These are phyloP conservation scores for Anguilla japonica DNA, from an alignment of 2,113 vertebrate genomes.

Conservation along the genomic window DNA sequence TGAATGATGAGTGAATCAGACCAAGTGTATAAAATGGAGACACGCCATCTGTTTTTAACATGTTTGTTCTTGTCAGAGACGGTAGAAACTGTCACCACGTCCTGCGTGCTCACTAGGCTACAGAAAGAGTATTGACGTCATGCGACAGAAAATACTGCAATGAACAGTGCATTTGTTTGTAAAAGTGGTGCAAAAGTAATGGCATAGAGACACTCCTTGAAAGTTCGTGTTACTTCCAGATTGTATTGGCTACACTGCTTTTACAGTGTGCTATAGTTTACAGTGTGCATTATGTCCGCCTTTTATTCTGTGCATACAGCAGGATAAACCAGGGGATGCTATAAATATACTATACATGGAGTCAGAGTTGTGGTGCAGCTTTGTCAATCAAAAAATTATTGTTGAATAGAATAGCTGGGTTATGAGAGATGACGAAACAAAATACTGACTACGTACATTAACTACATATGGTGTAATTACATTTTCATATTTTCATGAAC, in stretches of 20 bases:
- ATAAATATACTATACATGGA: background rate
- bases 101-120: background rate
- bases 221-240: background rate
- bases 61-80: background rate
- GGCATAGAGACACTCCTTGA: background rate
- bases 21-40: background rate
- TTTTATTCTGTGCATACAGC: background rate
- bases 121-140: background rate
- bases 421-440: background rate
- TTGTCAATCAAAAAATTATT: background rate
- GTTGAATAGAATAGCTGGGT: background rate
- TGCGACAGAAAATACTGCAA: background rate
- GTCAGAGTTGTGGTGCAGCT: background rate
- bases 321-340: background rate
- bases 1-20: slow-evolving; percentile 18
- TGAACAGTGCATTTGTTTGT: background rate
- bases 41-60: slow-evolving; percentile 13
- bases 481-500: background rate
- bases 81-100: background rate
- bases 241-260: background rate
- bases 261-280: background rate
- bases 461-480: background rate
- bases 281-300: background rate
- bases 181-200: background rate
- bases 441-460: background rate